These are phyloP conservation scores for Deilephila porcellus DNA, from an alignment of 2,888 invertebrate genomes.

Conservation along the genomic window DNA sequence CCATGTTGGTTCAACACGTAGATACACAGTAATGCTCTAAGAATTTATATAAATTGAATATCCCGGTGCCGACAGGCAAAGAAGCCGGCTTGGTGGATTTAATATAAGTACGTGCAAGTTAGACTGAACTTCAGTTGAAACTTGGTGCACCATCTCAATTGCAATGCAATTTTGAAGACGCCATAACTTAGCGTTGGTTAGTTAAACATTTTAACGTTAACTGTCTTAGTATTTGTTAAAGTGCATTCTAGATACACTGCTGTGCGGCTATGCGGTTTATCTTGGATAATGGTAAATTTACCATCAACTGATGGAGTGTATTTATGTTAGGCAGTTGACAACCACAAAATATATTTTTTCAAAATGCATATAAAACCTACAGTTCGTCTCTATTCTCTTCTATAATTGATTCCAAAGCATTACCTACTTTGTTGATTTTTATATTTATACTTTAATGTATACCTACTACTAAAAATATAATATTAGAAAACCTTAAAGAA, in stretches of 20 bases:
- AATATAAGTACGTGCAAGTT: constrained; percentile 33
- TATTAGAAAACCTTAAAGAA: too few species aligned
- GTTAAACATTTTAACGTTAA: constrained; percentile 23
- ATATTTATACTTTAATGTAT: too few species aligned
- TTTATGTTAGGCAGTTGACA: too few species aligned
- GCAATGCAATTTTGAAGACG: constrained; percentile 40
- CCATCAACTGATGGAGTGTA: too few species aligned
- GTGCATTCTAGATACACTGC: constrained; percentile 13
- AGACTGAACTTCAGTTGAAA: constrained; percentile 34
- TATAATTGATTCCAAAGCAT: too few species aligned
- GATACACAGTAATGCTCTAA: neutral
- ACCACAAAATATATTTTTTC: too few species aligned
- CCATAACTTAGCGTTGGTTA: constrained; percentile 30
- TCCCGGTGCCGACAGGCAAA: constrained; percentile 31
- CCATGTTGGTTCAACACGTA: neutral
- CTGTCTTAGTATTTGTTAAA: constrained; percentile 19
- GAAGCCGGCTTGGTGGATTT: constrained; percentile 33
- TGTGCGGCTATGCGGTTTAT: neutral
- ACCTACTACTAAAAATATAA: too few species aligned
- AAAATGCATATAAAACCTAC: too few species aligned
- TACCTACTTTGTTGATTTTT: too few species aligned
- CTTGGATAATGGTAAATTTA: too few species aligned
- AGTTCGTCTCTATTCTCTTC: too few species aligned
- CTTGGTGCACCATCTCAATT: constrained; percentile 38
- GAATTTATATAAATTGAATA: constrained; percentile 20